These are phyloP conservation scores for Leuciscus waleckii DNA, from an alignment of 2,797 vertebrate species.

Conservation along the genomic window DNA sequence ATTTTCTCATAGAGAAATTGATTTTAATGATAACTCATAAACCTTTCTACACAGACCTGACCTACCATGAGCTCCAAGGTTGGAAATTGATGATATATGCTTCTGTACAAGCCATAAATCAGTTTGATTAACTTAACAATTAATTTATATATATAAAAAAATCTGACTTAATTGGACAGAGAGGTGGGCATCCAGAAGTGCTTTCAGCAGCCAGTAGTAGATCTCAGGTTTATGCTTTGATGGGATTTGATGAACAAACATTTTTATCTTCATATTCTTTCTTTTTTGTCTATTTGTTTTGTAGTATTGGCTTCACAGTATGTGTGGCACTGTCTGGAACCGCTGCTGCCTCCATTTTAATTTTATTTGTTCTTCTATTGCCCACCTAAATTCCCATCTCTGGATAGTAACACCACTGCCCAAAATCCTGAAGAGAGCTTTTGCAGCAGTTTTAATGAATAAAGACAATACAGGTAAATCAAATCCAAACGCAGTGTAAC, in stretches of 20 bases:
- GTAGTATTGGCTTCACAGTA: slow-evolving; percentile 6
- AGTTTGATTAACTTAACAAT: not conserved
- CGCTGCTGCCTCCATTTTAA: not conserved
- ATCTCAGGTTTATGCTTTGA: not conserved
- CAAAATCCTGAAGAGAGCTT: not conserved
- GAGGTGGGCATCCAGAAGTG: not conserved
- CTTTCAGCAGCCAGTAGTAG: not conserved
- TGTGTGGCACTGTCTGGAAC: not conserved
- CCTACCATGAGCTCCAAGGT: not conserved
- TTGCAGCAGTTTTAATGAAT: not conserved
- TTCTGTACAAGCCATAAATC: not conserved
- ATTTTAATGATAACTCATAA: slow-evolving; percentile 25
- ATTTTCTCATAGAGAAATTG: slow-evolving; percentile 29
- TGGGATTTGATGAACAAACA: not conserved
- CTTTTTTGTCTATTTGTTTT: not conserved
- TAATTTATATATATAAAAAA: not conserved
- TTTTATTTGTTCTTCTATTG: slow-evolving; percentile 13
- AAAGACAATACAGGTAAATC: not conserved
- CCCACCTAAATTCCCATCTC: not conserved
- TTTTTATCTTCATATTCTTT: not conserved
- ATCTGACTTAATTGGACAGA: not conserved
- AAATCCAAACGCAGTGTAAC: not conserved
- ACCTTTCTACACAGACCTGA: not conserved
- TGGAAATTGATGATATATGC: slow-evolving; percentile 1
- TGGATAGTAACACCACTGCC: not conserved